A percentile compares a stretch with the other conserved stretches of the same genome.
Evolutionary conservation across 2,113 vertebrate species (phyloP).

Genomic region (Periophthalmus modestus): DNA sequence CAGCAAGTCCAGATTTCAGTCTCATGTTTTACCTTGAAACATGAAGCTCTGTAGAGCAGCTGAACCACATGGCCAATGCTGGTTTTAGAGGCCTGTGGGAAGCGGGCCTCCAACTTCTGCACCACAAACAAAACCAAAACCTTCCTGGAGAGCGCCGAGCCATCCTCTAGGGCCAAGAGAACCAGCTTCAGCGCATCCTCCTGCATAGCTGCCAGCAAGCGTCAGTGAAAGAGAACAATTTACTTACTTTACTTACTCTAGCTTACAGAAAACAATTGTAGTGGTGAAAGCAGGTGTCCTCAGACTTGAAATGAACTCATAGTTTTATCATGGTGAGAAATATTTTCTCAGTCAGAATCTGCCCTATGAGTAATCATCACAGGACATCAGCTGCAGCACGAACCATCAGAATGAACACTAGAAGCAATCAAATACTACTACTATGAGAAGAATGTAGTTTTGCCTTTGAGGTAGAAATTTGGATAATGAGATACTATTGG

Average conservation of each 20-base stretch:
- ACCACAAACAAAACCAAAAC: constrained; percentile 98
- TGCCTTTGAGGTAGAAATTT: not conserved
- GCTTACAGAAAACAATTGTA: not conserved
- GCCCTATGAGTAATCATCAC: constrained; percentile 82
- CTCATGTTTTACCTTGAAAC: constrained; percentile 85
- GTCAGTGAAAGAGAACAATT: constrained; percentile 5
- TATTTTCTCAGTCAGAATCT: constrained; percentile 76
- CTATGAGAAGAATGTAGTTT: not conserved
- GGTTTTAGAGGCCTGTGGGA: constrained; percentile 98
- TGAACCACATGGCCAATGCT: constrained; percentile 98
- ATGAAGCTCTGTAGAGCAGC: constrained; percentile 96
- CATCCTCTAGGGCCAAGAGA: constrained; percentile 92
- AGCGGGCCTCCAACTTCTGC: constrained; percentile 94
- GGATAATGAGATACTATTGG: no score
- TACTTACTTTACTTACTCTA: not conserved
- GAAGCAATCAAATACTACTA: not conserved
- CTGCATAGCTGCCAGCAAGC: constrained; percentile 86
- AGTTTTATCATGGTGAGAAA: constrained; percentile 73
- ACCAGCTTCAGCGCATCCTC: constrained; percentile 95
- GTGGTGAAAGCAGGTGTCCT: constrained; percentile 56
- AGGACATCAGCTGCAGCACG: constrained; percentile 51
- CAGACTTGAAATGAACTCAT: constrained; percentile 67
- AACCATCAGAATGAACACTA: constrained; percentile 14
- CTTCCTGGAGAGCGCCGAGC: constrained; percentile 95
- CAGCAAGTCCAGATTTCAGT: not conserved